Percentiles rank a stretch among this genome's conserved stretches.
phyloP scores from a whole-genome alignment of 2,113 vertebrate species.

The Gymnocephalus cernua region DNA sequence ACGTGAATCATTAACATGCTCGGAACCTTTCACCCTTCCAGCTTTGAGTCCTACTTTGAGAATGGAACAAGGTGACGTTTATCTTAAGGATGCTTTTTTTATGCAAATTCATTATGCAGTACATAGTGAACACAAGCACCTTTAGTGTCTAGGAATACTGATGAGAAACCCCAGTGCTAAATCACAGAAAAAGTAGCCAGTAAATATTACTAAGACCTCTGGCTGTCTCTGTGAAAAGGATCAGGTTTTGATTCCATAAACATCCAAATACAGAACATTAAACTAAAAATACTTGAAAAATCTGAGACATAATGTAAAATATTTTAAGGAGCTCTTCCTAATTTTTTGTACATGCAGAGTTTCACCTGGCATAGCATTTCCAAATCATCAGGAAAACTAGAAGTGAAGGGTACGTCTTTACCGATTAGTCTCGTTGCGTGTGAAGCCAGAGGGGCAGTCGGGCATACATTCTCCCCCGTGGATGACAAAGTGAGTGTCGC shows the following conservation, averaged over 20 bases:
- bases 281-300: neutral
- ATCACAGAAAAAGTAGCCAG: neutral
- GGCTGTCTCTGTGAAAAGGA: slow-evolving; percentile 5
- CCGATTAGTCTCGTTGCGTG: slow-evolving; percentile 92
- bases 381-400: slow-evolving; percentile 16
- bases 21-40: slow-evolving; percentile 33
- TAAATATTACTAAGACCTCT: slow-evolving; percentile 8
- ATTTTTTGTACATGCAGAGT: slow-evolving; percentile 5
- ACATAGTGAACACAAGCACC: slow-evolving; percentile 26
- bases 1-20: slow-evolving; percentile 31
- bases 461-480: slow-evolving; percentile 94
- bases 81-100: slow-evolving; percentile 48
- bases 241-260: neutral
- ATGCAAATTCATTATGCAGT: slow-evolving; percentile 48
- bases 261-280: slow-evolving; percentile 3
- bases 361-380: neutral
- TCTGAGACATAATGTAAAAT: neutral
- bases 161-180: slow-evolving; percentile 17
- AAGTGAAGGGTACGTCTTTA: slow-evolving; percentile 71
- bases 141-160: slow-evolving; percentile 29
- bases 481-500: slow-evolving; percentile 91
- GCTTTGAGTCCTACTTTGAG: slow-evolving; percentile 31
- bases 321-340: slow-evolving; percentile 1
- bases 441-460: slow-evolving; percentile 96
- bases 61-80: slow-evolving; percentile 44